A percentile compares a stretch with the other conserved stretches of the same genome.
Evolutionary conservation across 2,888 invertebrate species (phyloP).

Genomic region (Mythimna ferrago): DNA sequence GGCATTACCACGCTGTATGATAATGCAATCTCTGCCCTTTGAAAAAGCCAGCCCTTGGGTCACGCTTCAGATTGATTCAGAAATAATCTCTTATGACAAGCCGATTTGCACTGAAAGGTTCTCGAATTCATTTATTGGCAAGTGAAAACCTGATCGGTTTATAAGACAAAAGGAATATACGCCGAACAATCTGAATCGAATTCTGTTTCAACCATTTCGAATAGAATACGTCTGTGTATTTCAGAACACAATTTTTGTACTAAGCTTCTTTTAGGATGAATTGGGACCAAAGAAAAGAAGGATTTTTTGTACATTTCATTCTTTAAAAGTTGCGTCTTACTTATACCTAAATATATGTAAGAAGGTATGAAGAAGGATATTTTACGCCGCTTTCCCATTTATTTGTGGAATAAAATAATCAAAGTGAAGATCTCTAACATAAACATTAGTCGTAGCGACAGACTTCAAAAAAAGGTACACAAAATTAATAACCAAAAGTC

Average conservation of each 20-base stretch:
- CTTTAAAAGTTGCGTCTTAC: not conserved
- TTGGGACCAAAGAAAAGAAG: not conserved
- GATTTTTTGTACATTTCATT: not conserved
- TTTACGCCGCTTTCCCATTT: too few relatives aligned
- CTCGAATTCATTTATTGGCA: not conserved
- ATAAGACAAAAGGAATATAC: conserved; percentile 1
- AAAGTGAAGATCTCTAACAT: too few relatives aligned
- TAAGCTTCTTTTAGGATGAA: not conserved
- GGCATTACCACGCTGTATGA: too few relatives aligned
- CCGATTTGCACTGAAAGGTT: conserved; percentile 15
- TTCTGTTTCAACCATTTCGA: conserved; percentile 10
- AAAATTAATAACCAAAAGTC: too few relatives aligned
- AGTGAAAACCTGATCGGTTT: conserved; percentile 2
- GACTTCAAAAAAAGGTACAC: too few relatives aligned
- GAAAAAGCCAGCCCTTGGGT: too few relatives aligned
- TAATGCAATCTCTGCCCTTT: too few relatives aligned
- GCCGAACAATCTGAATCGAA: conserved; percentile 16
- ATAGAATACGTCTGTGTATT: conserved; percentile 26
- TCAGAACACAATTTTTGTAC: conserved; percentile 15
- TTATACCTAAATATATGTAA: too few relatives aligned
- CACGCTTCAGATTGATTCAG: not conserved
- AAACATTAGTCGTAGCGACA: too few relatives aligned
- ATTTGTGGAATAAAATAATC: too few relatives aligned
- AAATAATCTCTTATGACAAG: conserved; percentile 3
- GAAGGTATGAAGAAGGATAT: too few relatives aligned